These are phyloP conservation scores for Meriones psammophilus DNA, from an alignment of 2,797 vertebrate species.

Conservation along the genomic window DNA sequence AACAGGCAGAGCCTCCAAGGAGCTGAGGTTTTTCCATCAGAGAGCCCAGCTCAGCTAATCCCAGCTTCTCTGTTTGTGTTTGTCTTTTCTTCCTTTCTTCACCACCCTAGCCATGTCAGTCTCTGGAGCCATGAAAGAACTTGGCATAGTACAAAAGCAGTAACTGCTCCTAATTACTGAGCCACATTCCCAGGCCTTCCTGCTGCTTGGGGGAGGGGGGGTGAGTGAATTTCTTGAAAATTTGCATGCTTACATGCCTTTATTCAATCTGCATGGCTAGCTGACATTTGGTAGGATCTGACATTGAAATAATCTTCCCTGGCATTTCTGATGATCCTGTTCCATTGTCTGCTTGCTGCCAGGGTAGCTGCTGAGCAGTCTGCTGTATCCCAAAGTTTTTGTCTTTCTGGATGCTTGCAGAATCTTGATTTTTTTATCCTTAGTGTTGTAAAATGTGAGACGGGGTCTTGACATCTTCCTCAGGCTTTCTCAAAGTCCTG, in stretches of 20 bases:
- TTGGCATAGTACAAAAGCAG: not conserved
- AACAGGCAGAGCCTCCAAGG: not conserved
- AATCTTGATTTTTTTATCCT: constrained; percentile 41
- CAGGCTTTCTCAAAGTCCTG: not conserved
- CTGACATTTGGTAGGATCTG: not conserved
- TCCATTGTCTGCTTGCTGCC: not conserved
- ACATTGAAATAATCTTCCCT: not conserved
- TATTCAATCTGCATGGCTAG: not conserved
- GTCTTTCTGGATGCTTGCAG: not conserved
- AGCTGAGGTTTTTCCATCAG: not conserved
- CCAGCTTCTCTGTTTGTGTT: not conserved
- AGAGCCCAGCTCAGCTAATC: not conserved
- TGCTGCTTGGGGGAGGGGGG: not conserved
- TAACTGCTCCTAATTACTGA: not conserved
- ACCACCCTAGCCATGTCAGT: not conserved
- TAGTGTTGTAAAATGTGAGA: constrained; percentile 5
- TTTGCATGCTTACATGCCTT: not conserved
- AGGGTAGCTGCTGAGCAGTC: not conserved
- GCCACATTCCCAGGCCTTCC: not conserved
- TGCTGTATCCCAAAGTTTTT: not conserved
- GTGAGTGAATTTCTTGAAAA: not conserved
- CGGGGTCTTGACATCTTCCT: not conserved
- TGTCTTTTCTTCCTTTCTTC: not conserved
- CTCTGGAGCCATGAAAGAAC: not conserved
- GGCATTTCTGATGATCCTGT: not conserved